Evolutionary conservation across 1,140 invertebrate species (phyloP), one percentile per base, ranked within the genome.

Genomic region (Subanguina moxae): DNA sequence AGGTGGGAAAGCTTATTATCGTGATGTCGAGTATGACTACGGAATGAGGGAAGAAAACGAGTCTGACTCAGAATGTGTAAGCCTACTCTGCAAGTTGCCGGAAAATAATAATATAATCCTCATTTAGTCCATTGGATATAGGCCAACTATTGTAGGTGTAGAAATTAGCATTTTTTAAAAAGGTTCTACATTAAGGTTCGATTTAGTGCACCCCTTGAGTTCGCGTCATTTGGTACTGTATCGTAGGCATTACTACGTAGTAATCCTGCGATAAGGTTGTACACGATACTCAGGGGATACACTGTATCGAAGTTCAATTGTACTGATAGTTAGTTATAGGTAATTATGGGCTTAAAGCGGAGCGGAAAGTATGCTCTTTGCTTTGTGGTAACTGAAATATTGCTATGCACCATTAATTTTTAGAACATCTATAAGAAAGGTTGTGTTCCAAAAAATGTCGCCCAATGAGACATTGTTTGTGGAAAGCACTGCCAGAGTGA

Each of bases 361-460:
- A 97, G 94, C 84, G 96, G 96, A 67, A 99, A 99, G 85, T 52
- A 15, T 19, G 48, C 17, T 52, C 23, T 52, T 15, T 15, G 15
- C 48, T 19, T 52, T 21, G 48, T 52, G 23, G 15, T 52, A 3
- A 25, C 11, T 5, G 11, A 38, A 3, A 38, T 3, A 38, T 38
- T 38, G 32, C n/a, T 45, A 45, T 52, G 15, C 15, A 5, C 15
- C 3, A 52, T 52, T 8, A 15, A 52, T 25, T 38, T 52, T 52
- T 52, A 52, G 48, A 25, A 97, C 94, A n/a, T 98, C 95, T 1
- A 99, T 99, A 82, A 92, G 97, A 83, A 98, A 98, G 87, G 96
- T 99, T 9, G 95, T 99, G 15, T 99, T 99, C 85, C 94, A 98
- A 82, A 98, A 99, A 87, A 97, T 98, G 91, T 95, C 94, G 13